Conservation (phyloP, 1,140 invertebrate genomes). For the Heliconius hermathena region DNA sequence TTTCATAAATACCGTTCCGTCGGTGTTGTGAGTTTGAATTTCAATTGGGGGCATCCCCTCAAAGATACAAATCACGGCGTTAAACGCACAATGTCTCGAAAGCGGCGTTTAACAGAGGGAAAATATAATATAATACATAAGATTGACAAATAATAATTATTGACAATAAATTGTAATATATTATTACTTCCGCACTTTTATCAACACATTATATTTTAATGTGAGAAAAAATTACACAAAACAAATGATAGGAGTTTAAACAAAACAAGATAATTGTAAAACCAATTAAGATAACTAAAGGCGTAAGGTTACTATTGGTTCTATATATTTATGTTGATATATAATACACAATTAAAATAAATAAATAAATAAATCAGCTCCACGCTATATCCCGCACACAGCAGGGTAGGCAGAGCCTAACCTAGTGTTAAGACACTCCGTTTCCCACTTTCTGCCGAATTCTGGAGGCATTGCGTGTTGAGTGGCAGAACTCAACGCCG, state of each 20-base stretch:
- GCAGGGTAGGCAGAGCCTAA: no score
- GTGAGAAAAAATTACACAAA: neutral
- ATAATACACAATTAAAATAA: no score
- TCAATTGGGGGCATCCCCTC: neutral
- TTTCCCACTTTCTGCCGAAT: no score
- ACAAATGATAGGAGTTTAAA: neutral
- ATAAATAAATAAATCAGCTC: no score
- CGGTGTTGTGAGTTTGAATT: neutral
- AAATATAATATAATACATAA: neutral
- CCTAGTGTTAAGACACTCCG: no score
- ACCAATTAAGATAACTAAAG: neutral
- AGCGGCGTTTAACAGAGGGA: neutral
- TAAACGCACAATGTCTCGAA: neutral
- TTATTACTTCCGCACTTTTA: neutral
- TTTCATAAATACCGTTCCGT: no score
- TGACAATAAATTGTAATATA: neutral
- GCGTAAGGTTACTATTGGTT: neutral
- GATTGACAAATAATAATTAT: neutral
- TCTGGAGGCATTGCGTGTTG: no score
- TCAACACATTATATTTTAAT: neutral
- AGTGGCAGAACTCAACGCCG: no score
- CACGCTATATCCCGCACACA: no score
- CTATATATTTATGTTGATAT: no score
- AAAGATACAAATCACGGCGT: neutral
- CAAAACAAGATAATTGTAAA: neutral